Evolutionary conservation across 2,888 invertebrate genomes (phyloP).

Genomic region (Idaea straminata): DNA sequence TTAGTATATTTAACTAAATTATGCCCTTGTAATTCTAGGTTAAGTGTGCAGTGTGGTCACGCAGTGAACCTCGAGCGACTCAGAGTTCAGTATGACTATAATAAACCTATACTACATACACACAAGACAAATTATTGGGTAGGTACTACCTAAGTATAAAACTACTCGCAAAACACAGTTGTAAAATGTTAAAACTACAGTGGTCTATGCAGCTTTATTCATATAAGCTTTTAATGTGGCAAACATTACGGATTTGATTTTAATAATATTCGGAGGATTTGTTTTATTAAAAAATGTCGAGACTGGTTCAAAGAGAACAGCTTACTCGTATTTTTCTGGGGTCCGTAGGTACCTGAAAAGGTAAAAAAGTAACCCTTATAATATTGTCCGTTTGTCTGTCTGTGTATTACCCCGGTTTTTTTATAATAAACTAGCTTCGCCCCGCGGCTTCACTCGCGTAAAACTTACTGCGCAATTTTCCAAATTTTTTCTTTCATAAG

Average conservation of each 20-base stretch:
- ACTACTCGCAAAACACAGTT: neutral
- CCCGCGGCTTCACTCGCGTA: no score
- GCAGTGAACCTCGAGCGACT: constrained; percentile 44
- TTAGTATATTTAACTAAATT: constrained; percentile 61
- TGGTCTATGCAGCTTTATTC: neutral
- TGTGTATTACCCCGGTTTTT: no score
- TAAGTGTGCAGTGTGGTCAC: constrained; percentile 55
- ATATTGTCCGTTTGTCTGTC: no score
- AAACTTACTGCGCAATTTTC: no score
- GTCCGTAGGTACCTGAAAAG: no score
- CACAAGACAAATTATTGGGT: constrained; percentile 4
- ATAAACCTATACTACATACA: neutral
- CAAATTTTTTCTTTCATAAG: no score
- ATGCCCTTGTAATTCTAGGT: constrained; percentile 64
- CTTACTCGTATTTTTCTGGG: no score
- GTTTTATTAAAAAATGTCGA: no score
- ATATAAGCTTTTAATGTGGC: neutral
- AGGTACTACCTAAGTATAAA: neutral
- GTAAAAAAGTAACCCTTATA: no score
- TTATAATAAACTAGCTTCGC: no score
- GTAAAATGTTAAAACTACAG: neutral
- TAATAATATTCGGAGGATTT: no score
- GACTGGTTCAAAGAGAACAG: no score
- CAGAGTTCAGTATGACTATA: constrained; percentile 12
- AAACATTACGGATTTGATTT: neutral